Conservation (phyloP, 2,113 vertebrate species). For the Chloropsis hardwickii region DNA sequence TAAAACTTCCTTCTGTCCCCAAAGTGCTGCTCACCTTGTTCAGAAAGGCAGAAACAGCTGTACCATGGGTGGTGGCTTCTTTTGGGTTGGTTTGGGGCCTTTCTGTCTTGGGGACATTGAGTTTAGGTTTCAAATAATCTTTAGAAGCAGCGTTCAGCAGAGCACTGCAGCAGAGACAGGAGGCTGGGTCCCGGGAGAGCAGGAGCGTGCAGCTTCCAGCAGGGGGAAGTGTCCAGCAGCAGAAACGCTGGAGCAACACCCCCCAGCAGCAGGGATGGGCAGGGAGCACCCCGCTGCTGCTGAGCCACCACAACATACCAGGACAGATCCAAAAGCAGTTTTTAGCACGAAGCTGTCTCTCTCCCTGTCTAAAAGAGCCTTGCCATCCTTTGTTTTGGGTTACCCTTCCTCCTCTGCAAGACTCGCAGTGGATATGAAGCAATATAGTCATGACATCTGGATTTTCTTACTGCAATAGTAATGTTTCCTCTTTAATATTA, state of each 20-base stretch:
- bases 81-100: background rate
- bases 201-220: background rate
- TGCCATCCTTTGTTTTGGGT: background rate
- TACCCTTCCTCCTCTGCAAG: background rate
- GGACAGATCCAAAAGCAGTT: background rate
- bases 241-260: background rate
- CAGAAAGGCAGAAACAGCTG: background rate
- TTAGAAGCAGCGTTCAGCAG: background rate
- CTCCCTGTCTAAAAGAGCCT: background rate
- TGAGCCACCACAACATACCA: accelerated
- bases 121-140: background rate
- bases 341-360: accelerated
- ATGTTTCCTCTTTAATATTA: slow-evolving; percentile 14
- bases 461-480: slow-evolving; percentile 27
- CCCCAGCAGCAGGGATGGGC: background rate
- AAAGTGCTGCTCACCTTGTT: background rate
- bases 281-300: background rate
- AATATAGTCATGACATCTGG: background rate
- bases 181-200: background rate
- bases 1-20: background rate
- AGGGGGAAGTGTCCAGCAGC: background rate
- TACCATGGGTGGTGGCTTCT: too few species aligned
- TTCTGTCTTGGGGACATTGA: accelerated
- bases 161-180: background rate
- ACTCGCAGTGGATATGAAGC: background rate